These are phyloP conservation scores for Chrysodeixis includens DNA, from an alignment of 2,888 invertebrate species.

Conservation along the genomic window DNA sequence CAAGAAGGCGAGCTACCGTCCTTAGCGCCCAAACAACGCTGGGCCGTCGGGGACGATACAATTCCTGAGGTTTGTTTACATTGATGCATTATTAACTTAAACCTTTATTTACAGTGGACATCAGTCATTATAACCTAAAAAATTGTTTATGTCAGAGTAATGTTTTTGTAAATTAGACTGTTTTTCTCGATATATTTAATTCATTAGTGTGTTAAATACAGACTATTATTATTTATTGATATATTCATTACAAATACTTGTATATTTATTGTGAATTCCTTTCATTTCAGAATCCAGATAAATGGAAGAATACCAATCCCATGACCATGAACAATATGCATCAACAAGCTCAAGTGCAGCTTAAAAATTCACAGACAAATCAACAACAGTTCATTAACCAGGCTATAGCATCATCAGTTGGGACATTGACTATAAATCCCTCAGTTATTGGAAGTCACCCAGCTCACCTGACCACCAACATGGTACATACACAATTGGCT, in stretches of 20 bases:
- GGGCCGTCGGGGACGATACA: constrained; percentile 97
- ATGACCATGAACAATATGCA: constrained; percentile 89
- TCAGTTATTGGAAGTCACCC: constrained; percentile 86
- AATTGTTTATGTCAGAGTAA: constrained; percentile 23
- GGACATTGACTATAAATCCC: constrained; percentile 84
- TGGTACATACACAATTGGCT: constrained; percentile 88
- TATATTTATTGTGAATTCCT: constrained; percentile 22
- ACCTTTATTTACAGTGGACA: not conserved
- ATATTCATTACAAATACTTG: constrained; percentile 7
- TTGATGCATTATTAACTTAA: constrained; percentile 6
- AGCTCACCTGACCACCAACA: constrained; percentile 83
- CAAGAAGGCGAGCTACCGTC: constrained; percentile 94
- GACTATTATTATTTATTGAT: not conserved
- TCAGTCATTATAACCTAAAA: constrained; percentile 48
- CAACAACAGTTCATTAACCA: constrained; percentile 87
- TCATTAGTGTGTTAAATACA: not conserved
- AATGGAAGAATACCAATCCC: constrained; percentile 94
- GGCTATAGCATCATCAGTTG: constrained; percentile 84
- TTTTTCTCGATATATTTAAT: not conserved
- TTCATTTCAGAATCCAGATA: constrained; percentile 93
- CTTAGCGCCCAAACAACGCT: constrained; percentile 93
- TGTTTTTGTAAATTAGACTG: constrained; percentile 14
- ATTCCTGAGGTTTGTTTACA: constrained; percentile 93
- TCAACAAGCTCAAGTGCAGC: constrained; percentile 86
- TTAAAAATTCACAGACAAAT: constrained; percentile 86